These are phyloP conservation scores for Myotis findleyi DNA, from an alignment of 2,797 vertebrate genomes.

Conservation along the genomic window DNA sequence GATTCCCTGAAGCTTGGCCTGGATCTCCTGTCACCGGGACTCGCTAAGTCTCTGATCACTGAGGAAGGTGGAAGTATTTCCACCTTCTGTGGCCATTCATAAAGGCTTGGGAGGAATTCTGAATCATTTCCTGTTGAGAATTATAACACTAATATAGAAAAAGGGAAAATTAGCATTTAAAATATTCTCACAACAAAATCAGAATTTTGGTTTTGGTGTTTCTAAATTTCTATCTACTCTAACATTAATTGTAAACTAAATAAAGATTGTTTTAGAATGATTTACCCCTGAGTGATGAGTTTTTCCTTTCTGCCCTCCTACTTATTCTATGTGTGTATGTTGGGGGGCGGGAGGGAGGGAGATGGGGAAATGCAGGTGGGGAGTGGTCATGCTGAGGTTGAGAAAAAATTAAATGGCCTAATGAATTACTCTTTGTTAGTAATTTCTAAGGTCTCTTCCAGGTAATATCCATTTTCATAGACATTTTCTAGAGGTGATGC, in stretches of 20 bases:
- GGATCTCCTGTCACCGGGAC: not conserved
- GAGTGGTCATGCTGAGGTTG: not conserved
- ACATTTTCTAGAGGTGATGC: not conserved
- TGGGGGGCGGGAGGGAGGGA: too few species aligned
- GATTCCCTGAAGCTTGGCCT: not conserved
- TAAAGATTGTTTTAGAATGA: constrained; percentile 5
- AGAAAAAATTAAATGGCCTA: not conserved
- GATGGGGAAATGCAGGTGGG: not conserved
- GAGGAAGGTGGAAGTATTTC: not conserved
- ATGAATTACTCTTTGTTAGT: constrained; percentile 11
- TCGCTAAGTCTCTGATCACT: not conserved
- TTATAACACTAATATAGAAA: not conserved
- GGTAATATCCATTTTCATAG: not conserved
- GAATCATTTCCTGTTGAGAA: not conserved
- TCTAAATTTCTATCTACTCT: not conserved
- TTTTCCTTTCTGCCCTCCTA: not conserved
- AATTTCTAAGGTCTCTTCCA: constrained; percentile 11
- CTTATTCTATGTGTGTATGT: not conserved
- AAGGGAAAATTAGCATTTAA: not conserved
- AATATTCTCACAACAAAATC: not conserved
- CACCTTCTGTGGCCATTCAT: not conserved
- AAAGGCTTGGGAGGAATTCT: not conserved
- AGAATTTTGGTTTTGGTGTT: constrained; percentile 25
- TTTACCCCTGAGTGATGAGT: not conserved
- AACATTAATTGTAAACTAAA: constrained; percentile 32